These are phyloP conservation scores for Montipora foliosa DNA, from an alignment of 64 coral and sea anemone species.

Conservation along the genomic window DNA sequence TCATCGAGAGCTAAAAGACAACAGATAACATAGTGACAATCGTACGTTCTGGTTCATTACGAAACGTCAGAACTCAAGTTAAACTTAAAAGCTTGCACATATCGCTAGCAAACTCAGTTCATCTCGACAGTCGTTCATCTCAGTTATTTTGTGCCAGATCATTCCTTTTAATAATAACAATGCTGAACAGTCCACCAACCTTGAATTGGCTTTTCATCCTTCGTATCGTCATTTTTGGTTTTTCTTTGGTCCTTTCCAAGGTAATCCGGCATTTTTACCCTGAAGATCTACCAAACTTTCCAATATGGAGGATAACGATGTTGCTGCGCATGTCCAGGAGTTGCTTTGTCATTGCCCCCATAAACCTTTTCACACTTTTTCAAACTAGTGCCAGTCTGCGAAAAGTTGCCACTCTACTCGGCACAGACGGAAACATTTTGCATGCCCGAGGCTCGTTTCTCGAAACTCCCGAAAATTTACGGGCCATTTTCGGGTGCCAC, in stretches of 20 bases:
- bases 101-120: no score
- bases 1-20: conserved; percentile 85
- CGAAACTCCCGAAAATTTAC: no score
- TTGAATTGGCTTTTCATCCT: conserved; percentile 99
- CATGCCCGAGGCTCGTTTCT: no score
- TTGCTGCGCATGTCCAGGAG: conserved; percentile 29
- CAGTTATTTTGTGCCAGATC: no score
- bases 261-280: conserved; percentile 95
- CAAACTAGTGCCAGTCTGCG: background rate
- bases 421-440: no score
- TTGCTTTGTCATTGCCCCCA: conserved; percentile 57
- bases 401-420: background rate
- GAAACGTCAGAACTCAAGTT: no score
- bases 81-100: no score
- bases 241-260: conserved; percentile 99
- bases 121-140: no score
- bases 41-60: no score
- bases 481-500: no score
- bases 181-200: conserved; percentile 42
- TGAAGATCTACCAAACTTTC: background rate
- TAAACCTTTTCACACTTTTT: background rate
- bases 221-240: conserved; percentile 78
- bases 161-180: no score
- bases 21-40: no score
- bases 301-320: conserved; percentile 45